Evolutionary conservation across 2,888 invertebrate species (phyloP), one percentile per base, ranked within the genome.

Genomic region (Spisula subtruncata): DNA sequence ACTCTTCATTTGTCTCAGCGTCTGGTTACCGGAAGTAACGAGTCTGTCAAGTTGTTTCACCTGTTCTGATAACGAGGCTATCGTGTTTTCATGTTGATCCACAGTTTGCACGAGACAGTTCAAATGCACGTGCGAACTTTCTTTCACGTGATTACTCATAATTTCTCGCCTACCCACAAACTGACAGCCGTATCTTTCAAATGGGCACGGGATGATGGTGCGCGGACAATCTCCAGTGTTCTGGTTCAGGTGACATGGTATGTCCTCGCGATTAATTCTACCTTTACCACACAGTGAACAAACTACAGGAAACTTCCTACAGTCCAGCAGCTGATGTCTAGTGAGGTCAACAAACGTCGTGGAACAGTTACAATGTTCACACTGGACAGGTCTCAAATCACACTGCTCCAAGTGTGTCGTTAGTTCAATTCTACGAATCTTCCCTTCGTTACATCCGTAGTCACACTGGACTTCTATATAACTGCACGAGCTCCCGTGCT

Each of bases 291-390:
- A 96, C 41, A 94, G 86, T 10, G 94, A 94, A 88, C 96, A 96
- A 41, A 91, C 93, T 20, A 96, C 95, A 1, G 95, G 96, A 71
- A 95, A 95, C 90, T 94, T 94, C 80, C 90, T 90, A 88, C 96
- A 96, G 32, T 89, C 91, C 85, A 96, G 89, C 56, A 96, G 90
- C 83, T 95, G 94, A 84, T 96, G 96, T 91, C 94, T 95, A 81
- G 93, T 93, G 56, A 94, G 82, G 48, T 94, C 93, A 4, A 90
- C 92, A 54, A 88, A 88, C 2, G 92, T 87, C 25, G 95, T 91
- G n/a, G 92, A 81, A 29, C 86, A 83, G 25, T 91, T 80, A 85
- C 95, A 95, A 85, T 95, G 94, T 54, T 89, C 88, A 87, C 95
- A 95, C 12, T 79, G 48, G 18, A 93, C 93, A 20, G 92, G 93